Evolutionary conservation across 2,888 invertebrate genomes (phyloP).

Genomic region (Steinernema scapterisci): DNA sequence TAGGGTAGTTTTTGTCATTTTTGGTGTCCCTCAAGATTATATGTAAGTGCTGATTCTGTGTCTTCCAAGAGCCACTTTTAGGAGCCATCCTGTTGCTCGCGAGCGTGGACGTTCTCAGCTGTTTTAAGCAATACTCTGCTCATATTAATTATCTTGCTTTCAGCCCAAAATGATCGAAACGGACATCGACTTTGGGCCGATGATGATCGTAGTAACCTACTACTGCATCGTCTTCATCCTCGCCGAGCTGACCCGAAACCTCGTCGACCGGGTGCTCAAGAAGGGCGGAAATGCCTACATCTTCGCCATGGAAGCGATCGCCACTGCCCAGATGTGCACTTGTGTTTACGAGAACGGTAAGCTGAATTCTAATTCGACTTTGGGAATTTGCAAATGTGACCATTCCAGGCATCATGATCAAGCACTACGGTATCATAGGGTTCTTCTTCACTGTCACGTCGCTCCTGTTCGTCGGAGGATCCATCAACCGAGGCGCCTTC

Average conservation of each 20-base stretch:
- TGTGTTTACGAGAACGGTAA: conserved; percentile 66
- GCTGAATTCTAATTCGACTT: too few relatives aligned
- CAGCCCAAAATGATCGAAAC: conserved; percentile 2
- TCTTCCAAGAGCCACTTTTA: too few relatives aligned
- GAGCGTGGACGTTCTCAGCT: too few relatives aligned
- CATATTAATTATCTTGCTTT: background rate
- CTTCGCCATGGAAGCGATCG: conserved; percentile 48
- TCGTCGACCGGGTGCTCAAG: conserved; percentile 38
- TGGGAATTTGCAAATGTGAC: background rate
- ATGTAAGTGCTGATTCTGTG: too few relatives aligned
- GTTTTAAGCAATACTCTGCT: too few relatives aligned
- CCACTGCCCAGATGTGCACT: conserved; percentile 61
- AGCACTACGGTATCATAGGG: conserved; percentile 57
- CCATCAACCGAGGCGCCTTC: conserved; percentile 58
- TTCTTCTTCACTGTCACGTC: conserved; percentile 56
- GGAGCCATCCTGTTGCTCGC: too few relatives aligned
- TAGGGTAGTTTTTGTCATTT: too few relatives aligned
- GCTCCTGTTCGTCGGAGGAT: conserved; percentile 49
- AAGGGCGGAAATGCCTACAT: conserved; percentile 35
- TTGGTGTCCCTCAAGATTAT: too few relatives aligned
- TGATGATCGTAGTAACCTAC: conserved; percentile 35
- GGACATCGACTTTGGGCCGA: conserved; percentile 28
- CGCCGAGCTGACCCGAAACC: conserved; percentile 41
- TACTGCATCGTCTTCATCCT: conserved; percentile 43
- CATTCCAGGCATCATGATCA: conserved; percentile 53